Evolutionary conservation across 2,888 invertebrate genomes (phyloP).

Genomic region (Leistus spinibarbis): DNA sequence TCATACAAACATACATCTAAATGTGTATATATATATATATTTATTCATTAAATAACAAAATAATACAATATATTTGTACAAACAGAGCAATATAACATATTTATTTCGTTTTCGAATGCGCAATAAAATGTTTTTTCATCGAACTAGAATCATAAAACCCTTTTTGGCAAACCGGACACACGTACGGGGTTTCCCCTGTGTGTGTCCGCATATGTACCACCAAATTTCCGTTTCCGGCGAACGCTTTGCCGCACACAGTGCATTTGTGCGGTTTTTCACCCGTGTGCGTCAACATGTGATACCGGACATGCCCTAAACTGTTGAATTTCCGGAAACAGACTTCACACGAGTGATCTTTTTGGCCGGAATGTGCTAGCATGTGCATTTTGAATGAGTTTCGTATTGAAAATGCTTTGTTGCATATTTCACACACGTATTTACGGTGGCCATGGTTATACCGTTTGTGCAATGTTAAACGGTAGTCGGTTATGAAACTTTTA

Average conservation of each 20-base stretch:
- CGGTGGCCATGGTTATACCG: not conserved
- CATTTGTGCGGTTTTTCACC: constrained; percentile 1
- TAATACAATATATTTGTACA: too few species aligned
- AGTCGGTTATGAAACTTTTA: not conserved
- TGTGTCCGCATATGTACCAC: not conserved
- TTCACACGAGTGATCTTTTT: not conserved
- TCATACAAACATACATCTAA: too few species aligned
- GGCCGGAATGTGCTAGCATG: not conserved
- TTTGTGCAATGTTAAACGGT: not conserved
- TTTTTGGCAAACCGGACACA: not conserved
- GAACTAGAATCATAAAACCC: not conserved
- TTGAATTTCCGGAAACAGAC: not conserved
- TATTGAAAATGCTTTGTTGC: not conserved
- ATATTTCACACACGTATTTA: not conserved
- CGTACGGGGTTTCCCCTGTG: not conserved
- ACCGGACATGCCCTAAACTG: not conserved
- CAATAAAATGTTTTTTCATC: not conserved
- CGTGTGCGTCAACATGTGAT: constrained; percentile 10
- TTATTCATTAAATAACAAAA: too few species aligned
- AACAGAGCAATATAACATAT: too few species aligned
- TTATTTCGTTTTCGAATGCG: not conserved
- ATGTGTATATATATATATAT: too few species aligned
- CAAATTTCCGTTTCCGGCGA: not conserved
- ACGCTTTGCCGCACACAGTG: not conserved
- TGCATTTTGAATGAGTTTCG: not conserved